Base-by-base conservation (phyloP, 2,113 vertebrate species). In the Pungitius pungitius region DNA sequence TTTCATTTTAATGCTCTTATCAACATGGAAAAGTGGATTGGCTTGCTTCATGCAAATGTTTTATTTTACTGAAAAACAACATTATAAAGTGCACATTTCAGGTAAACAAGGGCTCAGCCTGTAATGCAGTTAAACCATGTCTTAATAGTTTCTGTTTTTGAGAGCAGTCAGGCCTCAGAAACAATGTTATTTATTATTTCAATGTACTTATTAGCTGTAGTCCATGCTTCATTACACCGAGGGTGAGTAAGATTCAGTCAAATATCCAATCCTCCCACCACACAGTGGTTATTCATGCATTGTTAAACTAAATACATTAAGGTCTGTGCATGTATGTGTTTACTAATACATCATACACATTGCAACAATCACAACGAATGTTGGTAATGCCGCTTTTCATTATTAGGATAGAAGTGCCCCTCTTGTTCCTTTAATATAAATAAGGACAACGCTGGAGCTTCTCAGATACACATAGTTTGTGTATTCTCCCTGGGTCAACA, bases 361-460 rank as follows among this genome's bases (percentile, higher is more conserved):
- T 20, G 45, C 55, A 52, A 65, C 35, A 35, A 70, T 59, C 22
- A 69, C 37, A 56, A 49, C 9, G 0, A 18, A 69, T n/a, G 45
- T 33, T 27, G 13, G 57, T 33, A 10, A 47, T 7, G 35, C 43
- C 45, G 40, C 55, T 18, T 69, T 77, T 60, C 52, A 64, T 35
- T 71, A 68, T 75, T 68, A 30, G 14, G 17, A 43, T 22, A 14
- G 3, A 68, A 66, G 22, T 59, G 54, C 1, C 12, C n/a, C 8
- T 47, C 42, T 52, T 71, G 45, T 75, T 76, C 57, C 33, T 33
- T 27, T 26, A 39, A 42, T 39, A 42, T 55, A 64, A 59, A 75
- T 24, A 77, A n/a, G 69, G 7, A 67, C 33, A 20, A 52, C 49
- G 30, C 43, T 52, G 20, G 43, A 52, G n/a, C 35, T 27, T 33